Percentiles rank a stretch among this genome's conserved stretches.
phyloP scores from a whole-genome alignment of 2,888 invertebrate genomes.

The Dysmachus trigonus region DNA sequence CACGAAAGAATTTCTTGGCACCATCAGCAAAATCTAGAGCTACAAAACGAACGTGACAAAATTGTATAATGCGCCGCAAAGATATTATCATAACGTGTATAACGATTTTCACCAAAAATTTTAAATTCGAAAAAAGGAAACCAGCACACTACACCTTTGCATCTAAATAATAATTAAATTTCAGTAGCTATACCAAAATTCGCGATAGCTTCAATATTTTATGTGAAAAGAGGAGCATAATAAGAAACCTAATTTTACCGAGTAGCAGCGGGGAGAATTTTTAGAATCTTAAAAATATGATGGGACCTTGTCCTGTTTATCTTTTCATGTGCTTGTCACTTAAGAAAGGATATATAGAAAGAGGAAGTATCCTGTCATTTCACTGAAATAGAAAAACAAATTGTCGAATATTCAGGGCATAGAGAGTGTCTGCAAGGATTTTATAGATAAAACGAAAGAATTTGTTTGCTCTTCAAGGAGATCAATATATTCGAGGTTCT shows the following conservation, averaged over 20 bases:
- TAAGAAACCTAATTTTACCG: neutral
- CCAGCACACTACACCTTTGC: neutral
- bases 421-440: neutral
- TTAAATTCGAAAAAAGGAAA: neutral
- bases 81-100: neutral
- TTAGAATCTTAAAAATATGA: neutral
- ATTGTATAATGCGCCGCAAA: neutral
- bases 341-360: neutral
- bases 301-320: neutral
- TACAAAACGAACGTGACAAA: neutral
- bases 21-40: neutral
- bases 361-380: neutral
- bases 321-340: neutral
- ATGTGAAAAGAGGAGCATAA: neutral
- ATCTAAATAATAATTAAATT: neutral
- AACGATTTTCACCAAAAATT: neutral
- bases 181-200: neutral
- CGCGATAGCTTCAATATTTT: neutral
- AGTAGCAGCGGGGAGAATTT: neutral
- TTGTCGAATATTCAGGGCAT: neutral
- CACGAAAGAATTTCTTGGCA: neutral
- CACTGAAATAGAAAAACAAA: neutral
- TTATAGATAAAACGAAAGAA: neutral
- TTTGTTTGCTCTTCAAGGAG: neutral
- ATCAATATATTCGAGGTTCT: neutral